Evolutionary conservation across 2,888 invertebrate genomes (phyloP), one percentile per base, ranked within the genome.

Genomic region (Melinaea menophilus): DNA sequence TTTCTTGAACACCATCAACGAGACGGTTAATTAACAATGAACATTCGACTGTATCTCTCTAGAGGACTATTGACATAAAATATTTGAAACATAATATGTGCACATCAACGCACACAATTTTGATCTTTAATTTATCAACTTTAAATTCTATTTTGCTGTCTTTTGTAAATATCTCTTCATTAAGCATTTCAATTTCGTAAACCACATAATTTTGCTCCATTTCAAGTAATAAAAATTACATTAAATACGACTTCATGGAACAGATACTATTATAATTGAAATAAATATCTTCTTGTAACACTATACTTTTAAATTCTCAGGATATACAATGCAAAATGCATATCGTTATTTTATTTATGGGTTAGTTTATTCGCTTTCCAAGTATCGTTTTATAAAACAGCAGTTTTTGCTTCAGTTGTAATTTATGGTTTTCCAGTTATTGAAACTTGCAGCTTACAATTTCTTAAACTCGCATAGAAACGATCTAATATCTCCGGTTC

Each of bases 21-120:
- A 60, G 63, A 68, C 51, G 58, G 62, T 68, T 68, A 65, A 68
- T 68, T 62, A 68, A 59, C 63, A 55, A 55, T 58, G 58, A 63
- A 66, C 60, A 66, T 68, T 57, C 68, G 65, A 58, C 48, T 54
- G 57, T 58, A 64, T 58, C 61, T 37, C 64, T 37, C 61, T 48
- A 12, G 61, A 60, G 61, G 51, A 47, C 64, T 48, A 64, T 64
- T 61, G 58, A 61, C 61, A 61, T 41, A 61, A 61, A 58, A 61
- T 47, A 58, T 61, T 61, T 64, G 58, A 61, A 61, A 58, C 61
- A 64, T 61, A 58, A 58, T 57, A 58, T 58, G 58, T 58, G 58
- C 33, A 35, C 61, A 61, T 55, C 11, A n/a, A 11, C 7, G 11
- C 7, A 9, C 11, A 13, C 55, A 35, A 41, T 56, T 56, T n/a